Conservation (phyloP, 2,888 invertebrate species). For the Liodrosophila aerea region DNA sequence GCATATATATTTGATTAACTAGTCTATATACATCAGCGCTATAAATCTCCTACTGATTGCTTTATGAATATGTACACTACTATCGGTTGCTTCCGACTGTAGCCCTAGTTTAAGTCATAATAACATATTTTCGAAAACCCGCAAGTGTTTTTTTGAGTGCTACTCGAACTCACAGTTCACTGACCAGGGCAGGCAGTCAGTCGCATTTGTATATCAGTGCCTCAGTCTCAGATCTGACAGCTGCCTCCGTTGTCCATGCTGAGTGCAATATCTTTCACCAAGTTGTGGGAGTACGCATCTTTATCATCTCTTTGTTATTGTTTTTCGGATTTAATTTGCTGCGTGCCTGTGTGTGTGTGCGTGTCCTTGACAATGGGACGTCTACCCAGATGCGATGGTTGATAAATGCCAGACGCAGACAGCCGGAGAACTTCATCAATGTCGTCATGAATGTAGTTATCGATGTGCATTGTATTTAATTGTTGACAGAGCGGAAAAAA, state of each 20-base stretch:
- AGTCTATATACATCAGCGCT: too few species aligned
- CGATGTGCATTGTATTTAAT: conserved; percentile 41
- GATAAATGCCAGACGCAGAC: conserved; percentile 35
- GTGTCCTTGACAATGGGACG: conserved; percentile 52
- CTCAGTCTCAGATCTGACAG: neutral
- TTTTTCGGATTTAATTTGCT: neutral
- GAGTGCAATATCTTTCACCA: conserved; percentile 9
- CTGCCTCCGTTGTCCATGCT: conserved; percentile 18
- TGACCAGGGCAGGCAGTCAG: conserved; percentile 51
- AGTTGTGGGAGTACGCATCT: conserved; percentile 26
- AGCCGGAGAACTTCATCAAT: conserved; percentile 28
- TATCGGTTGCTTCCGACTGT: too few species aligned
- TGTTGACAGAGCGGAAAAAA: conserved; percentile 23
- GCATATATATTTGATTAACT: too few species aligned
- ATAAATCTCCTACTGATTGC: too few species aligned
- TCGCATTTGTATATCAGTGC: conserved; percentile 18
- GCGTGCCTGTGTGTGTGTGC: conserved; percentile 32
- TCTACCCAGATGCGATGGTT: conserved; percentile 8
- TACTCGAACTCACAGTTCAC: conserved; percentile 49
- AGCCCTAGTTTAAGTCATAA: too few species aligned
- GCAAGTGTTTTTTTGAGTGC: neutral
- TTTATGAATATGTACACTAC: too few species aligned
- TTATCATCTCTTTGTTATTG: conserved; percentile 4
- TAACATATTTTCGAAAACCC: too few species aligned
- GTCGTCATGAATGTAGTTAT: conserved; percentile 30